phyloP scores from a whole-genome alignment of 2,888 invertebrate genomes.

The Norana najaformis region DNA sequence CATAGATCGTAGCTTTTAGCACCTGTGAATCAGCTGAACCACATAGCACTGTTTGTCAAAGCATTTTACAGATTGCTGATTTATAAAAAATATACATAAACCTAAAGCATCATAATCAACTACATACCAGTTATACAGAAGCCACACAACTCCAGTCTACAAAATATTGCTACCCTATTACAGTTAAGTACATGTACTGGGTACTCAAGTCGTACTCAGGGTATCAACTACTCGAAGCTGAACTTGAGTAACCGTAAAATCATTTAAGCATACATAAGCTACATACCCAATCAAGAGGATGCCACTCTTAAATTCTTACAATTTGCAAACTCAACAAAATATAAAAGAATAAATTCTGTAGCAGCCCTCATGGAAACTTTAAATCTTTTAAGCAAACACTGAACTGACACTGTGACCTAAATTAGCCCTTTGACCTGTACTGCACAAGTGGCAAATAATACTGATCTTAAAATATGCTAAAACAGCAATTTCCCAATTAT shows the following conservation, averaged over 20 bases:
- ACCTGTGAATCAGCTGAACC: neutral
- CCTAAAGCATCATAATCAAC: neutral
- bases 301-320: neutral
- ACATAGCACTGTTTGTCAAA: neutral
- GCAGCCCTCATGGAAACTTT: neutral
- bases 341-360: neutral
- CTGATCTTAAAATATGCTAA: neutral
- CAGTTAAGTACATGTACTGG: neutral
- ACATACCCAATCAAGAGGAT: neutral
- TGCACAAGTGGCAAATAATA: conserved; percentile 13
- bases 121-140: neutral
- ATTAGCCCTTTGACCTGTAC: neutral
- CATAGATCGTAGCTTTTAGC: neutral
- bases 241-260: neutral
- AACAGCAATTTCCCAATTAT: neutral
- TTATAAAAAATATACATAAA: neutral
- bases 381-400: neutral
- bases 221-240: neutral
- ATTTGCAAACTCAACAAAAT: neutral
- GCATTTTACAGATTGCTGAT: neutral
- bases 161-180: neutral
- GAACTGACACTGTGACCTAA: neutral
- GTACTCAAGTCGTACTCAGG: neutral
- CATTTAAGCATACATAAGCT: neutral
- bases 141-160: neutral